Evolutionary conservation across 35 echinoderm and acorn worm genomes (phyloP).

Genomic region (Lytechinus pictus): DNA sequence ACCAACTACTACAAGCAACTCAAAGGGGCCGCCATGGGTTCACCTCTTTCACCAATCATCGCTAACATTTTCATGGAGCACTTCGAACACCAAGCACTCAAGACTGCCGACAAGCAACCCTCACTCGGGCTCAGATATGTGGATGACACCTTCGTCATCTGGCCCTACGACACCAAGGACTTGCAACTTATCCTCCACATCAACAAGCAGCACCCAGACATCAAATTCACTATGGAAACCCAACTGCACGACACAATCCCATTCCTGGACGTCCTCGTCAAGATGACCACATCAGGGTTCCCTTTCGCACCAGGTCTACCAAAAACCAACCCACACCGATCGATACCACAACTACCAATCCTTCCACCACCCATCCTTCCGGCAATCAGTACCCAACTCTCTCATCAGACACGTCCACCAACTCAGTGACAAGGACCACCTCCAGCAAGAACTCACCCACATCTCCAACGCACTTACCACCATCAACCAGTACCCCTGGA

Average conservation of each 20-base stretch:
- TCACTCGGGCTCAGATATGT: conserved; percentile 57
- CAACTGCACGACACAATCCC: neutral
- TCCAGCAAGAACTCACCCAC: conserved; percentile 12
- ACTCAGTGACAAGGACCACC: conserved; percentile 22
- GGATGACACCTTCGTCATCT: no score
- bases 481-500: neutral
- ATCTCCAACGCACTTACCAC: neutral
- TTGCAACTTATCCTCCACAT: conserved; percentile 46
- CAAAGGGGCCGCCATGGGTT: neutral
- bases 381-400: neutral
- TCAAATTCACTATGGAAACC: conserved; percentile 42
- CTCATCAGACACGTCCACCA: neutral
- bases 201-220: conserved; percentile 44
- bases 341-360: neutral
- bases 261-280: conserved; percentile 41
- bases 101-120: conserved; percentile 37
- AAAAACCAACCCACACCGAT: conserved; percentile 40
- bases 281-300: neutral
- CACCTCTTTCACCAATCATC: conserved; percentile 44
- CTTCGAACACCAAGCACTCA: conserved; percentile 50
- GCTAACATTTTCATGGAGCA: conserved; percentile 61
- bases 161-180: no score
- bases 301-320: neutral
- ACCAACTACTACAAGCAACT: conserved; percentile 42
- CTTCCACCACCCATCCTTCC: neutral